Evolutionary conservation across 1,140 invertebrate genomes (phyloP), one percentile per base, ranked within the genome.

Genomic region (Goniozus legneri): DNA sequence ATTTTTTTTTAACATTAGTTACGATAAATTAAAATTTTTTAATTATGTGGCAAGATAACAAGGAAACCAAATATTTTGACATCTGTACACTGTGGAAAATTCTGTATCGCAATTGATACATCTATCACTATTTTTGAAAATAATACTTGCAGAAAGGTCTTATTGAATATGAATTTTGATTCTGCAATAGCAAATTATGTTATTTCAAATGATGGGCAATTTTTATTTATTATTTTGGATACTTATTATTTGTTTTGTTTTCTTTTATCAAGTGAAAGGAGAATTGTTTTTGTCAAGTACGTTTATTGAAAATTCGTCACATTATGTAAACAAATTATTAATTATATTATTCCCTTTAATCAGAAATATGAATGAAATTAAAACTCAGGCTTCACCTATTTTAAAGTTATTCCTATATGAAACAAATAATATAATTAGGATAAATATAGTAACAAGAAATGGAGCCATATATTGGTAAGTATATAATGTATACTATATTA

Each of bases 71-170:
- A 52, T 44, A 48, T 69, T 13, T n/a, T 43, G 2, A 54, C 62
- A 27, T 60, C 57, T 20, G 19, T 74, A 3, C 59, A 66, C 33
- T 46, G 64, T 47, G 55, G 62, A 24, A 65, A 56, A 39, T 35
- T 69, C 8, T 73, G 68, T 30, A 24, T 72, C 6, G 55, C 52
- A 22, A 58, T 72, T 44, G 58, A 71, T 20, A 67, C 70, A 40
- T 72, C 65, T 2, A 56, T 75, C 13, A 64, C 68, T 19, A 55
- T 75, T 42, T 75, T 75, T 43, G 35, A 50, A n/a, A 52, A 71
- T 49, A 63, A 70, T 39, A 60, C 54, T 3, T 72, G 58, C 19
- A 35, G 51, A 8, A 41, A 67, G 27, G 44, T 75, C 15, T 8
- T 61, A 15, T 31, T 59, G 13, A 69, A 47, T 33, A 42, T 60